Conservation (phyloP, 2,797 vertebrate species). For the Sciurus carolinensis region DNA sequence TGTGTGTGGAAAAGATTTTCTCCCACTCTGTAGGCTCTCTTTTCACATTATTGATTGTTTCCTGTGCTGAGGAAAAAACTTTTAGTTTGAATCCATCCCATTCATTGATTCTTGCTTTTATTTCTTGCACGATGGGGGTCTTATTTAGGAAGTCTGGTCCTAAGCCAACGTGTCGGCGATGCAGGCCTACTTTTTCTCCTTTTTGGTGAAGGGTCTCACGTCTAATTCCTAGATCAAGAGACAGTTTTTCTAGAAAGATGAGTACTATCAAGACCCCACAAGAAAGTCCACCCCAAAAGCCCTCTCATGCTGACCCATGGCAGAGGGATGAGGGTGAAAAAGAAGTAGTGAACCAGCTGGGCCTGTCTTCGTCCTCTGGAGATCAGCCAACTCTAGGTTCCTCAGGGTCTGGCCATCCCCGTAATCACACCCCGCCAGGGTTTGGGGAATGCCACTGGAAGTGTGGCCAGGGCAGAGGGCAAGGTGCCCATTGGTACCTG, state of each 20-base stretch:
- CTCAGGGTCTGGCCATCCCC: neutral
- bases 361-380: neutral
- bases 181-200: no score
- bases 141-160: no score
- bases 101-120: no score
- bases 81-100: no score
- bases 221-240: no score
- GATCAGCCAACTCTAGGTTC: neutral
- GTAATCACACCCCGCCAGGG: neutral
- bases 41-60: no score
- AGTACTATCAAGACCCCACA: fast-evolving
- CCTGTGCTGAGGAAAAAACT: no score
- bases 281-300: neutral
- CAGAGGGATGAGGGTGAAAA: neutral
- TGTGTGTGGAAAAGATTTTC: no score
- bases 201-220: no score
- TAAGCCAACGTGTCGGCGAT: no score
- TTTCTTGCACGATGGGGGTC: no score
- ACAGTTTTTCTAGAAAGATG: slow-evolving; percentile 6
- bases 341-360: neutral
- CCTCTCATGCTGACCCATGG: neutral
- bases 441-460: neutral
- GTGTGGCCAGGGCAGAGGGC: neutral
- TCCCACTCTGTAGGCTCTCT: no score
- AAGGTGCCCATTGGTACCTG: neutral